A percentile compares a stretch with the other conserved stretches of the same genome.
phyloP scores from a whole-genome alignment of 2,797 vertebrate species.

The Cyclopterus lumpus region DNA sequence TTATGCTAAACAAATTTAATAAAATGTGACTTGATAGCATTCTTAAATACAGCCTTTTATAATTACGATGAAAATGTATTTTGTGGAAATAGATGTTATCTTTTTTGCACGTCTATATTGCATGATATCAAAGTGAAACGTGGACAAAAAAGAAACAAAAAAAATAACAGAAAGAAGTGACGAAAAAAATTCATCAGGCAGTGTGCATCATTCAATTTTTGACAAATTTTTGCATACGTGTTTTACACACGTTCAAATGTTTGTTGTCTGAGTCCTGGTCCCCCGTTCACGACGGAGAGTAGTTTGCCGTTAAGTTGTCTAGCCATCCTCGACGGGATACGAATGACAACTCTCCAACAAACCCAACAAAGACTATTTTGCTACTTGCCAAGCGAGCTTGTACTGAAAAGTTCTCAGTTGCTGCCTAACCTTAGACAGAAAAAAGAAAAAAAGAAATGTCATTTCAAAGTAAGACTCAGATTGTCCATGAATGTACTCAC shows the following conservation, averaged over 20 bases:
- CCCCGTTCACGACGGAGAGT: conserved; percentile 51
- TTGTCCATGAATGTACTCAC: conserved; percentile 84
- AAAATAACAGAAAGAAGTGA: conserved; percentile 28
- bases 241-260: conserved; percentile 76
- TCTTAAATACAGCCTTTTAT: conserved; percentile 88
- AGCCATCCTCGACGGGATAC: conserved; percentile 56
- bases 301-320: conserved; percentile 60
- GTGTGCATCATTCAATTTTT: conserved; percentile 80
- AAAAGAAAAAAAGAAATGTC: conserved; percentile 28
- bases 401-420: conserved; percentile 60
- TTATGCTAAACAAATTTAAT: conserved; percentile 68
- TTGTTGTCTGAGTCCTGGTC: conserved; percentile 63
- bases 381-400: conserved; percentile 66
- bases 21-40: conserved; percentile 86
- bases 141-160: conserved; percentile 76
- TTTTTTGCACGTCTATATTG: conserved; percentile 91
- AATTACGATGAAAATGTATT: conserved; percentile 88
- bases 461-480: conserved; percentile 68
- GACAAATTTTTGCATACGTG: conserved; percentile 84
- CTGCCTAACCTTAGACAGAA: conserved; percentile 46
- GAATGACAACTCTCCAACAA: conserved; percentile 71
- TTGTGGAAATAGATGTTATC: conserved; percentile 90
- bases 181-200: conserved; percentile 73
- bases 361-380: conserved; percentile 65
- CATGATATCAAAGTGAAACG: conserved; percentile 88